A percentile compares a stretch with the other conserved stretches of the same genome.
Evolutionary conservation across 1,140 invertebrate species (phyloP).

Genomic region (Zaprionus africanus): DNA sequence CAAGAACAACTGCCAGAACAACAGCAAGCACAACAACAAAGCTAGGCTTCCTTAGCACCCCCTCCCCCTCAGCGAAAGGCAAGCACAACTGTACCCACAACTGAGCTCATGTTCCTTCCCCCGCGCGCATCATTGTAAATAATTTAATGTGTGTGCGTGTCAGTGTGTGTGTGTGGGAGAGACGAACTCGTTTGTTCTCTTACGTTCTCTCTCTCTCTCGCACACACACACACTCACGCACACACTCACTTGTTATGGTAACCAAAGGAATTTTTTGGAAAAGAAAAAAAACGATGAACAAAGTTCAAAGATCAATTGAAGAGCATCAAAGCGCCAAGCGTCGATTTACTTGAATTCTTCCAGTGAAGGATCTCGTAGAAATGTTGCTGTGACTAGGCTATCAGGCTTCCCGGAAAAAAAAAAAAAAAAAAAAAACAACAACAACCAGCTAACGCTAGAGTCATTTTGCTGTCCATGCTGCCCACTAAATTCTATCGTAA

Average conservation of each 20-base stretch:
- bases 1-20: constrained; percentile 7
- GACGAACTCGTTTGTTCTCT: neutral
- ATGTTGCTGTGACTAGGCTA: neutral
- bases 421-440: too few species aligned
- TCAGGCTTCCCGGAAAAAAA: neutral
- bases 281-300: constrained; percentile 30
- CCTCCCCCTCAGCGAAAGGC: constrained; percentile 2
- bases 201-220: neutral
- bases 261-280: constrained; percentile 6
- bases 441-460: constrained; percentile 49
- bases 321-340: constrained; percentile 75
- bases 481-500: constrained; percentile 55
- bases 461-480: constrained; percentile 36
- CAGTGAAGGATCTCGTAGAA: constrained; percentile 13
- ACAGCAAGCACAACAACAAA: constrained; percentile 9
- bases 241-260: constrained; percentile 2
- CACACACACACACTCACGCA: neutral
- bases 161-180: neutral
- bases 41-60: constrained; percentile 23
- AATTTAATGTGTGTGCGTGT: constrained; percentile 51
- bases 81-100: constrained; percentile 16
- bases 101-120: constrained; percentile 3
- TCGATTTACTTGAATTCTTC: constrained; percentile 65
- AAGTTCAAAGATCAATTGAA: constrained; percentile 56
- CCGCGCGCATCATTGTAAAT: constrained; percentile 73